phyloP scores from a whole-genome alignment of 2,888 invertebrate species.

The Eupithecia dodoneata region DNA sequence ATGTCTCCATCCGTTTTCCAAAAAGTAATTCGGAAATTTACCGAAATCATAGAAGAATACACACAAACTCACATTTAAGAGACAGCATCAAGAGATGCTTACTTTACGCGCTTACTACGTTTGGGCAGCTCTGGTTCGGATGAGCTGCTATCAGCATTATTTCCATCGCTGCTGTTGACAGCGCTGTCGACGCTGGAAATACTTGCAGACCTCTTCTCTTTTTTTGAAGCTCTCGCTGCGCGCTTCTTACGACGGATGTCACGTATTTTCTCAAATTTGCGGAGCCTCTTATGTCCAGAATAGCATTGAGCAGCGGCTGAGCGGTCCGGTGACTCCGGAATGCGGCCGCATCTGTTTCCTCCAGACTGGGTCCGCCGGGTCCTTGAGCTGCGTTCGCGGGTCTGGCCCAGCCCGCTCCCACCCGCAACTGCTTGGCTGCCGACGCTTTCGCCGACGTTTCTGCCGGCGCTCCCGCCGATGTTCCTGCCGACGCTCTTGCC shows the following conservation, averaged over 20 bases:
- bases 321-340: neutral
- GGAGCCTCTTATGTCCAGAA: neutral
- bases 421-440: neutral
- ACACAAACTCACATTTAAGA: neutral
- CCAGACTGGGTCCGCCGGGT: neutral
- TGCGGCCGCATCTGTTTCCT: neutral
- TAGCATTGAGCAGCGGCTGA: neutral
- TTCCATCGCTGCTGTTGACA: neutral
- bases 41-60: neutral
- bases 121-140: neutral
- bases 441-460: neutral
- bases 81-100: neutral
- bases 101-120: neutral
- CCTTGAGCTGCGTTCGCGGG: neutral
- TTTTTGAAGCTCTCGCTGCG: neutral
- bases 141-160: neutral
- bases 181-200: neutral
- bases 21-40: neutral
- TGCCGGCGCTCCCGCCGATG: neutral
- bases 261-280: neutral
- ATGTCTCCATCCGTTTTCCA: neutral
- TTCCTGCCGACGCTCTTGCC: no score
- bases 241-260: neutral
- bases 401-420: neutral
- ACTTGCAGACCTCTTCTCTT: rapidly evolving